phyloP scores from a whole-genome alignment of 2,888 invertebrate genomes.

The Entomobrya multifasciata region DNA sequence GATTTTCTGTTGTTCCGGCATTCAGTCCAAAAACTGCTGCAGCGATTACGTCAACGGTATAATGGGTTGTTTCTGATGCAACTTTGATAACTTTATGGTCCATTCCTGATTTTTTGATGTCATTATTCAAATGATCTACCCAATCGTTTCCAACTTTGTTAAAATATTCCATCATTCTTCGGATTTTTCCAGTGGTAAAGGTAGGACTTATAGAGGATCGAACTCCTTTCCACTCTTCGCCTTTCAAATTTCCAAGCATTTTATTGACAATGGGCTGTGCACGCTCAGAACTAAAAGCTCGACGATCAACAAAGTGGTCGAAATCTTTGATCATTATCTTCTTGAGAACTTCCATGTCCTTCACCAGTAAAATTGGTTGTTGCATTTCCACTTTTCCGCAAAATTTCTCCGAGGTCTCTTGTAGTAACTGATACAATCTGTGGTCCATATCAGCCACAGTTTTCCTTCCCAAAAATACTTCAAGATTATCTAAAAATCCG shows the following conservation, averaged over 20 bases:
- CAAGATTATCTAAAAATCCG: background rate
- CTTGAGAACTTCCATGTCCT: constrained; percentile 60
- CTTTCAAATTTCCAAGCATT: constrained; percentile 31
- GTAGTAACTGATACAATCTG: background rate
- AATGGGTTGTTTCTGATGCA: background rate
- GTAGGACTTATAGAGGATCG: constrained; percentile 51
- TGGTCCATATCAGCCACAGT: constrained; percentile 20
- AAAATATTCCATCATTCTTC: constrained; percentile 59
- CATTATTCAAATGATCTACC: constrained; percentile 16
- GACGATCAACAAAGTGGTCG: constrained; percentile 59
- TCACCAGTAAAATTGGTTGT: constrained; percentile 11
- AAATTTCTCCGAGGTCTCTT: constrained; percentile 12
- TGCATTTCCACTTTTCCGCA: constrained; percentile 28
- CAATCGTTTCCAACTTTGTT: constrained; percentile 28
- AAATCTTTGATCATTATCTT: constrained; percentile 65
- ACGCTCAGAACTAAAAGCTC: background rate
- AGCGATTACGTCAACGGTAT: constrained; percentile 64
- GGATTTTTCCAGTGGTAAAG: constrained; percentile 66
- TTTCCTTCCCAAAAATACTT: constrained; percentile 5
- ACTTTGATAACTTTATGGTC: constrained; percentile 24
- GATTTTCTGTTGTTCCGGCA: constrained; percentile 80
- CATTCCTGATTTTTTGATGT: constrained; percentile 9
- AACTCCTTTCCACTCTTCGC: constrained; percentile 28
- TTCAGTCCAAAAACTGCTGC: constrained; percentile 80
- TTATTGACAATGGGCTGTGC: background rate